These are phyloP conservation scores for Varanus komodoensis DNA, from an alignment of 2,113 vertebrate genomes.

Conservation along the genomic window DNA sequence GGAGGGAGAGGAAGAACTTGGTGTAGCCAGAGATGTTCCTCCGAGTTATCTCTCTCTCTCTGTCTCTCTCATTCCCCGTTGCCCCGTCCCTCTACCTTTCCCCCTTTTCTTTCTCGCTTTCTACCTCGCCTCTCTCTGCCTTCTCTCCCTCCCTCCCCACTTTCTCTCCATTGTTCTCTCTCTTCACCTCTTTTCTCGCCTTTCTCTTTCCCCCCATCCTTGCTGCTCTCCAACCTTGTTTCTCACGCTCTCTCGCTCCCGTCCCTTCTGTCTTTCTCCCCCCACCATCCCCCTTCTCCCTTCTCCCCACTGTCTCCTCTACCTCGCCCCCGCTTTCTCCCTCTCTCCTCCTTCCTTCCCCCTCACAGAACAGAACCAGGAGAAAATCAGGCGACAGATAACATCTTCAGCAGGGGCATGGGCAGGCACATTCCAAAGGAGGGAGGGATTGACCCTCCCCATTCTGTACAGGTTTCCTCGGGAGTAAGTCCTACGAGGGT, in stretches of 20 bases:
- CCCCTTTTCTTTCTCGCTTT: neutral
- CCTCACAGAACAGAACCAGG: too few species aligned
- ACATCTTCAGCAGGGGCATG: neutral
- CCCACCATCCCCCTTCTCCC: too few species aligned
- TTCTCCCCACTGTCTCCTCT: too few species aligned
- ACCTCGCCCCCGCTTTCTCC: neutral
- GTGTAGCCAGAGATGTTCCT: too few species aligned
- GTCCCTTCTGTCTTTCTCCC: neutral
- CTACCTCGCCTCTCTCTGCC: neutral
- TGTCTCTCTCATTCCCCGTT: fast-evolving
- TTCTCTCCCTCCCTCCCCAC: too few species aligned
- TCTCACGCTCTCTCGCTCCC: too few species aligned
- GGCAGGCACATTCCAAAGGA: neutral
- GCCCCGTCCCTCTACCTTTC: neutral
- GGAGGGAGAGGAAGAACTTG: neutral
- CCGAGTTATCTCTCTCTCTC: neutral
- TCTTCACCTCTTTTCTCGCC: too few species aligned
- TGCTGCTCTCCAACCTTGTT: too few species aligned
- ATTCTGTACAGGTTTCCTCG: neutral
- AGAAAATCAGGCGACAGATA: neutral
- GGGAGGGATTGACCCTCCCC: neutral
- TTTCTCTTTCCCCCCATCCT: neutral
- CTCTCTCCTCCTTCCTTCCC: too few species aligned
- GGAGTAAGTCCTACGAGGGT: neutral
- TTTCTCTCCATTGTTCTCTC: neutral